These are phyloP conservation scores for Hemibagrus guttatus DNA, from an alignment of 2,797 vertebrate species.

Conservation along the genomic window DNA sequence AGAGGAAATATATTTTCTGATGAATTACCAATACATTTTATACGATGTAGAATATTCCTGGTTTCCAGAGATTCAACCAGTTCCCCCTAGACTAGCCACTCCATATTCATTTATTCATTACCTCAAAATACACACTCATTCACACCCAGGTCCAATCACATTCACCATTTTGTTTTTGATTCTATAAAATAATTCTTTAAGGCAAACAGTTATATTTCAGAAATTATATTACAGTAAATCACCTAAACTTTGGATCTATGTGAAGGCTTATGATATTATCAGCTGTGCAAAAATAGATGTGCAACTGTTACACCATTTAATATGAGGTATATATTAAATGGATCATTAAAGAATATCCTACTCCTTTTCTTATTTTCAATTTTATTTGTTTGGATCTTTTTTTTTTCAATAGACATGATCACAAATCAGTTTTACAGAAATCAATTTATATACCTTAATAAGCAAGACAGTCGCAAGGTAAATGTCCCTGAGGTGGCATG, in stretches of 20 bases:
- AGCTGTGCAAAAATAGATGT: neutral
- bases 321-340: neutral
- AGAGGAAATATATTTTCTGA: neutral
- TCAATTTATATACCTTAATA: neutral
- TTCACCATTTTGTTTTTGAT: neutral
- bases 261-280: neutral
- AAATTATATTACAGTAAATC: neutral
- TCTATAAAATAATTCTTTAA: neutral
- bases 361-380: neutral
- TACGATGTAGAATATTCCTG: neutral
- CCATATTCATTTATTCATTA: constrained; percentile 5
- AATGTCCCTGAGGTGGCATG: neutral
- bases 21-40: neutral
- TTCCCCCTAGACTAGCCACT: neutral
- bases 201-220: neutral
- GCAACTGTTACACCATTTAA: neutral
- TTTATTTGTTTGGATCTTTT: neutral
- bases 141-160: neutral
- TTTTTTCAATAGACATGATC: too few species aligned
- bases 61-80: neutral
- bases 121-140: neutral
- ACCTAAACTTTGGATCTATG: neutral
- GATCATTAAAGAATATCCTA: neutral
- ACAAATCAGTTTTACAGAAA: neutral
- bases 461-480: neutral